Evolutionary conservation across 23 tunicate genomes (phyloP), one percentile per base, ranked within the genome.

Genomic region (Ascidia mentula): DNA sequence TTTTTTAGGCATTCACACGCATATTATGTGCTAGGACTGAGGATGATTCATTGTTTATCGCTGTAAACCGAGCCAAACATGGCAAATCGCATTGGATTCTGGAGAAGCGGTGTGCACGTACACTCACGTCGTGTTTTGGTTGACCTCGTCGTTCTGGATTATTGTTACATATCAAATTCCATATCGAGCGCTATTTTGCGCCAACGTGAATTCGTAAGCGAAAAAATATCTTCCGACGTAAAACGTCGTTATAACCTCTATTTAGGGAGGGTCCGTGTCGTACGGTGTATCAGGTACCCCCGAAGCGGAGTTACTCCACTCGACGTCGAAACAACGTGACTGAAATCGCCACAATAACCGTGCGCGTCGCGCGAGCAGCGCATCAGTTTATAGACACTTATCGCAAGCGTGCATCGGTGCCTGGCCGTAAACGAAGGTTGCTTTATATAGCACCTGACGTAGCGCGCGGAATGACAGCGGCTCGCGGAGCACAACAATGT

Each of bases 361-460:
- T 53, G 65, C 65, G 65, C 65, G 65, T 26, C 65, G 65, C 65
- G 65, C 65, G 65, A 53, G 28, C 65, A 20, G 65, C 65, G 24
- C 4, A 53, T 53, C 65, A n/a, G 65, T 53, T 53, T 53, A 53
- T 53, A 53, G 65, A 26, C 65, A 28, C 4, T 53, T 53, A 53
- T 53, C 65, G 22, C 24, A 28, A 53, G 65, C 65, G 65, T 53
- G 65, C 65, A 53, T 53, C 65, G 65, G n/a, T 28, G 28, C 65
- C 4, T 53, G 4, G 65, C 65, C 65, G 22, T 53, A 26, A 53
- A 9, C 65, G 22, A 53, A 53, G 12, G 65, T 28, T 53, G 22
- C 65, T 28, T 53, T 5, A 53, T 53, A 20, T 53, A 53, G 65
- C 65, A 28, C 65, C 22, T 53, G 65, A 53, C 65, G 65, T 53